Percentiles rank a stretch among this genome's conserved stretches.
phyloP scores from a whole-genome alignment of 2,113 vertebrate species.

The Myanophis thanlyinensis region DNA sequence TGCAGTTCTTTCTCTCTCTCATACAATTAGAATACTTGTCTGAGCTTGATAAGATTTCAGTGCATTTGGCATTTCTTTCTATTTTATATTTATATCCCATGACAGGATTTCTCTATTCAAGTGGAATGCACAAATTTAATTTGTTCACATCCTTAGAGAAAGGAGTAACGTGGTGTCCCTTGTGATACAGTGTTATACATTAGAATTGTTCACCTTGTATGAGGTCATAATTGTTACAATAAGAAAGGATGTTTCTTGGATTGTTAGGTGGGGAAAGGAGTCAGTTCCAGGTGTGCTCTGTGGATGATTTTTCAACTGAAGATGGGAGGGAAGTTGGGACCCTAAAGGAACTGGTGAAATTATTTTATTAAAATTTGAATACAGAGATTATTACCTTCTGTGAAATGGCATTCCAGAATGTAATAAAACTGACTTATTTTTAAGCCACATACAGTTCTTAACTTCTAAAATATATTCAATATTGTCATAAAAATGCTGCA shows the following conservation, averaged over 20 bases:
- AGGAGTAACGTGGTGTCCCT: slow-evolving; percentile 44
- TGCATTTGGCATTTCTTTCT: slow-evolving; percentile 48
- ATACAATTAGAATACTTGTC: slow-evolving; percentile 58
- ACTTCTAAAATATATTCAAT: slow-evolving; percentile 17
- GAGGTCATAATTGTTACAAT: slow-evolving; percentile 23
- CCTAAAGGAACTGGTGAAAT: slow-evolving; percentile 37
- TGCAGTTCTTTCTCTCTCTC: slow-evolving; percentile 47
- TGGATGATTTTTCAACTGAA: not conserved
- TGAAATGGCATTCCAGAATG: slow-evolving; percentile 1
- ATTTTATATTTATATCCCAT: slow-evolving; percentile 57
- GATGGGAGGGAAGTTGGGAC: not conserved
- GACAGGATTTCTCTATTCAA: slow-evolving; percentile 50
- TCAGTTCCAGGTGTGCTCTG: not conserved
- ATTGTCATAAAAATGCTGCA: slow-evolving; percentile 40
- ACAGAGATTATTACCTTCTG: slow-evolving; percentile 27
- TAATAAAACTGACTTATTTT: slow-evolving; percentile 41
- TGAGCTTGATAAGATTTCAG: slow-evolving; percentile 54
- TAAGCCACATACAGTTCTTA: slow-evolving; percentile 21
- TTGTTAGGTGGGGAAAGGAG: slow-evolving; percentile 15
- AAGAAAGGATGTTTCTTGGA: slow-evolving; percentile 28
- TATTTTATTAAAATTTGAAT: slow-evolving; percentile 41
- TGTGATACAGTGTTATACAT: slow-evolving; percentile 38
- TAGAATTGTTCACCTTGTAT: slow-evolving; percentile 44
- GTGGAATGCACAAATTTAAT: slow-evolving; percentile 40
- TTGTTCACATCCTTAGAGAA: slow-evolving; percentile 47